A percentile compares a stretch with the other conserved stretches of the same genome.
These are phyloP conservation scores for Drosophila insularis DNA, from an alignment of 1,140 invertebrate genomes.

Conservation along the genomic window DNA sequence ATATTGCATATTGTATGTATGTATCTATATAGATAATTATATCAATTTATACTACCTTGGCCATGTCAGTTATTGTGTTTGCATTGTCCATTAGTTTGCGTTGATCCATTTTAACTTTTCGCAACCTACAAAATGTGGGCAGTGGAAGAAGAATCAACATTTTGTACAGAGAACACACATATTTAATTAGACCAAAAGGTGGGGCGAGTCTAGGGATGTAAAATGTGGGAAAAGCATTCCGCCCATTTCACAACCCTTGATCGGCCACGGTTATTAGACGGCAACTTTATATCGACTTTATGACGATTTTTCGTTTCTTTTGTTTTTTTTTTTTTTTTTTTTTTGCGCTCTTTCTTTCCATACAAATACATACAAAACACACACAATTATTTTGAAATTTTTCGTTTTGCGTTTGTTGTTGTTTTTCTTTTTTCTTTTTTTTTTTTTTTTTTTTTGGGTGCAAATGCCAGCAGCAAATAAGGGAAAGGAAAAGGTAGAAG, in stretches of 20 bases:
- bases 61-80: constrained; percentile 99
- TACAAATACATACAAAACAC: background rate
- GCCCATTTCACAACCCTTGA: no score
- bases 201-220: no score
- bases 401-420: background rate
- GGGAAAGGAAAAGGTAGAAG: background rate
- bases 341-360: no score
- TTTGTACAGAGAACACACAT: constrained; percentile 34
- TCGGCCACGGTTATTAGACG: constrained; percentile 6
- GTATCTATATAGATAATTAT: background rate
- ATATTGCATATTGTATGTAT: constrained; percentile 8
- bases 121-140: constrained; percentile 87
- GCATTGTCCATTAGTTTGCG: constrained; percentile 99
- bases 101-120: constrained; percentile 99
- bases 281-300: background rate
- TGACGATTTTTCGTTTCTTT: background rate
- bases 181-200: no score
- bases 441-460: background rate
- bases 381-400: background rate
- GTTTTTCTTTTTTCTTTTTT: background rate
- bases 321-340: no score
- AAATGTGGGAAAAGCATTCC: no score
- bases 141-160: constrained; percentile 63
- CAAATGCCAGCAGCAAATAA: background rate
- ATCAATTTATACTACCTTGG: constrained; percentile 91